phyloP scores from a whole-genome alignment of 2,797 vertebrate species.

The Neomorphus geoffroyi region DNA sequence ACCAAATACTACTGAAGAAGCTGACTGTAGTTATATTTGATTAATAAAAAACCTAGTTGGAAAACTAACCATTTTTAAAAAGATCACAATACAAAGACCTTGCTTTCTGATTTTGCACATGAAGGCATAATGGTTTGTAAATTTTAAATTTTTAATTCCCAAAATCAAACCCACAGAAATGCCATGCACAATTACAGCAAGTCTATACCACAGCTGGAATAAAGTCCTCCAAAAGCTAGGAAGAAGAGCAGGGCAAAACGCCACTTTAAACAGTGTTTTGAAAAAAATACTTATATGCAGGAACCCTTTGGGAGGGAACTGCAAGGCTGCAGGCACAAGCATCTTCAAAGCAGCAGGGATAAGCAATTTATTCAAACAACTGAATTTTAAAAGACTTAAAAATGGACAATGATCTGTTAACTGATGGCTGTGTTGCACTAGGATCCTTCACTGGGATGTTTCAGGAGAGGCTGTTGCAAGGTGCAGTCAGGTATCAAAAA shows the following conservation, averaged over 20 bases:
- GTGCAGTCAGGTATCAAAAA: neutral
- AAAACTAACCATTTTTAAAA: neutral
- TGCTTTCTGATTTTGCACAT: neutral
- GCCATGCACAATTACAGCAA: accelerated
- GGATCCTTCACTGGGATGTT: neutral
- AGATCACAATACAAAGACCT: neutral
- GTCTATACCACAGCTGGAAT: neutral
- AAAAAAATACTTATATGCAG: neutral
- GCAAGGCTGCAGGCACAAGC: neutral
- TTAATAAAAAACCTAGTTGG: neutral
- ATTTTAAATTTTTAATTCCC: neutral
- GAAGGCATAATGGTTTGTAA: neutral
- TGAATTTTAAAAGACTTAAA: neutral
- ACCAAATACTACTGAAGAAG: neutral
- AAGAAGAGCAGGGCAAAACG: neutral
- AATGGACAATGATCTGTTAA: neutral
- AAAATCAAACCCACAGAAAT: neutral
- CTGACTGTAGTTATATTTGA: neutral
- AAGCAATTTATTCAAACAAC: neutral
- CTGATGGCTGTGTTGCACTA: neutral
- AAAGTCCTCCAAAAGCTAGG: neutral
- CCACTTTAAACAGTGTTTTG: neutral
- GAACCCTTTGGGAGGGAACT: neutral
- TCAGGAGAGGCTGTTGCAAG: neutral
- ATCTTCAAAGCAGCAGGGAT: neutral